Conservation (phyloP, 2,797 vertebrate genomes). For the Pipistrellus pipistrellus region DNA sequence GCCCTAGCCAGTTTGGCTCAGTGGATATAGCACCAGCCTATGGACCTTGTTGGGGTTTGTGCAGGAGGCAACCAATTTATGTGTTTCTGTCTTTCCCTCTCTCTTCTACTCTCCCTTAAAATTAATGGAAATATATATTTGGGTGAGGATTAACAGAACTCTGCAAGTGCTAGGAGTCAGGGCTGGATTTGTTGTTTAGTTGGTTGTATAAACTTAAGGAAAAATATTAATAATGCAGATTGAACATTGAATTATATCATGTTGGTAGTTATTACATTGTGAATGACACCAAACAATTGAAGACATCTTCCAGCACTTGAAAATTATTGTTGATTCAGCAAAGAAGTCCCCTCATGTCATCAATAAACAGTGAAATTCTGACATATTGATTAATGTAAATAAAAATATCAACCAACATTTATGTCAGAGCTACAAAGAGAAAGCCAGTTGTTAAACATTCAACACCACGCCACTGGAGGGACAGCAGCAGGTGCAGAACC, state of each 20-base stretch:
- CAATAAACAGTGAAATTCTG: neutral
- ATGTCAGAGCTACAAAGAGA: neutral
- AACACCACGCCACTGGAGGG: neutral
- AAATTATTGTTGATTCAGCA: slow-evolving; percentile 50
- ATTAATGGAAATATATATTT: too few species aligned
- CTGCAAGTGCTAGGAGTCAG: neutral
- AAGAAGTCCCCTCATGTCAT: neutral
- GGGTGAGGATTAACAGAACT: neutral
- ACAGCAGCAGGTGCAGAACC: neutral
- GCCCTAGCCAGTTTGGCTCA: too few species aligned
- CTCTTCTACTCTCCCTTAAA: too few species aligned
- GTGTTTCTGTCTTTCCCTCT: too few species aligned
- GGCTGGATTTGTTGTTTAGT: neutral
- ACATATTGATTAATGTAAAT: neutral
- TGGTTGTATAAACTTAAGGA: neutral
- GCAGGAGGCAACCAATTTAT: too few species aligned
- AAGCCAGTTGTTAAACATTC: neutral
- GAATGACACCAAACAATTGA: neutral
- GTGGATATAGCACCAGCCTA: too few species aligned
- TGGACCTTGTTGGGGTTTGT: too few species aligned
- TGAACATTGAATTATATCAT: neutral
- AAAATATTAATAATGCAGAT: neutral
- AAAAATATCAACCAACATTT: slow-evolving; percentile 25
- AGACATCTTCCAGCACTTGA: neutral
- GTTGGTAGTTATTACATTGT: neutral